A percentile compares a stretch with the other conserved stretches of the same genome.
Evolutionary conservation across 2,797 vertebrate species (phyloP).

Genomic region (Adrianichthys oophorus): DNA sequence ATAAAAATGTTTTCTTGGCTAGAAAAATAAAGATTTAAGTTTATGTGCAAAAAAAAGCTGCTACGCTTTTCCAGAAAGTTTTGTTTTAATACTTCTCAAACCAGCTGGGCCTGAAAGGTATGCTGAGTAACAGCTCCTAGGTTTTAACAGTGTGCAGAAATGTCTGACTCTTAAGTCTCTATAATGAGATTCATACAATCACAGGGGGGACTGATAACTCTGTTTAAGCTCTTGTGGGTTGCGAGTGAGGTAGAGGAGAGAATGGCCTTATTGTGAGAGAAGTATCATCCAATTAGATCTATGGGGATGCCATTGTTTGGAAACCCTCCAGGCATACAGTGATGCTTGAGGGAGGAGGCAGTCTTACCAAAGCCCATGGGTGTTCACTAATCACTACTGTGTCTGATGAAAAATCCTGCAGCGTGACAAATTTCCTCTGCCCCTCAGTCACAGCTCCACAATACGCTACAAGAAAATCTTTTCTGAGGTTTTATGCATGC

Average conservation of each 20-base stretch:
- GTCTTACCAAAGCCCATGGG: slow-evolving; percentile 48
- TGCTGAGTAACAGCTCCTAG: slow-evolving; percentile 3
- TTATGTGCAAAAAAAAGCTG: no score
- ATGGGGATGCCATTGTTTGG: slow-evolving; percentile 53
- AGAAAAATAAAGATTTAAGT: no score
- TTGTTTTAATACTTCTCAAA: no score
- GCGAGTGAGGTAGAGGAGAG: slow-evolving; percentile 15
- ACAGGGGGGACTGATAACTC: slow-evolving; percentile 5
- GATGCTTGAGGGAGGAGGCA: slow-evolving; percentile 48
- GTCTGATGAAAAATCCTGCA: slow-evolving; percentile 42
- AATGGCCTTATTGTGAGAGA: slow-evolving; percentile 24
- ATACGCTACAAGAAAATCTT: slow-evolving; percentile 43
- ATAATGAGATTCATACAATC: slow-evolving; percentile 1
- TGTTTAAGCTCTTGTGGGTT: slow-evolving; percentile 20
- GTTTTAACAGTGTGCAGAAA: slow-evolving; percentile 5
- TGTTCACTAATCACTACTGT: slow-evolving; percentile 51
- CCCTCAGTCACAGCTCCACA: slow-evolving; percentile 26
- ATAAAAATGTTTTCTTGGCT: no score
- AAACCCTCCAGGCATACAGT: slow-evolving; percentile 52
- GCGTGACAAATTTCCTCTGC: slow-evolving; percentile 43
- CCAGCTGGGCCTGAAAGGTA: neutral
- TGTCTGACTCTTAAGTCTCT: slow-evolving; percentile 2
- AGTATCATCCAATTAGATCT: slow-evolving; percentile 53
- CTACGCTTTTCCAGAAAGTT: no score
- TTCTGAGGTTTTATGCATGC: slow-evolving; percentile 26